Evolutionary conservation across 2,113 vertebrate species (phyloP), one percentile per base, ranked within the genome.

Genomic region (Beaufortia kweichowensis): DNA sequence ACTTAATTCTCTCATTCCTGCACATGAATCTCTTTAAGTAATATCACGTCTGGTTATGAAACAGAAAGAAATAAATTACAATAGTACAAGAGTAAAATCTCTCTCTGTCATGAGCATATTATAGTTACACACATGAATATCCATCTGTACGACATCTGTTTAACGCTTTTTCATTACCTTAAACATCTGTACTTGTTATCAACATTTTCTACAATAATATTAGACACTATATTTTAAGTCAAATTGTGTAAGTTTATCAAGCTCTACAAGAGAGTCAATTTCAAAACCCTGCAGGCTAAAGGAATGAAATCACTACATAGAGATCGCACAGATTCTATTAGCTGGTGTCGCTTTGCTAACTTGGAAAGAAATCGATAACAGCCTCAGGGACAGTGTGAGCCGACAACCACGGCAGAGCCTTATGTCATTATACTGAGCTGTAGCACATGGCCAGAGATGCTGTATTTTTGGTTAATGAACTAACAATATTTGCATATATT

Each of bases 251-350:
- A 21, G 61, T 64, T 76, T 41, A 64, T 64, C 28, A 33, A 59
- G 59, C 24, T 61, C 66, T 65, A 7, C 23, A 59, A 23, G 62
- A 0, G 24, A 66, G 60, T 75, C 63, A 26, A 55, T 67, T 17
- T 63, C 41, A 55, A 67, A 60, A 17, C 15, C 48, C 46, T 31
- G 17, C 2, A 61, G 56, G 63, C 24, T 6, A 57, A 56, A 78
- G 41, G 28, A 56, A 64, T 64, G 26, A 53, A 68, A 59, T 59
- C 8, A 4, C 21, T 76, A 39, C 7, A 53, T 69, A 48, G 15
- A 71, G 28, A 71, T 80, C 43, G 4, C n/a, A 1, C 26, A 63
- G 61, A 76, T 53, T 66, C 23, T 70, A 71, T 64, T 66, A 79
- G 65, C 41, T 5, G 28, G 72, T 75, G 57, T 53, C 48, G 24